Evolutionary conservation across 2,797 vertebrate genomes (phyloP).

Genomic region (Rhabdomys pumilio): DNA sequence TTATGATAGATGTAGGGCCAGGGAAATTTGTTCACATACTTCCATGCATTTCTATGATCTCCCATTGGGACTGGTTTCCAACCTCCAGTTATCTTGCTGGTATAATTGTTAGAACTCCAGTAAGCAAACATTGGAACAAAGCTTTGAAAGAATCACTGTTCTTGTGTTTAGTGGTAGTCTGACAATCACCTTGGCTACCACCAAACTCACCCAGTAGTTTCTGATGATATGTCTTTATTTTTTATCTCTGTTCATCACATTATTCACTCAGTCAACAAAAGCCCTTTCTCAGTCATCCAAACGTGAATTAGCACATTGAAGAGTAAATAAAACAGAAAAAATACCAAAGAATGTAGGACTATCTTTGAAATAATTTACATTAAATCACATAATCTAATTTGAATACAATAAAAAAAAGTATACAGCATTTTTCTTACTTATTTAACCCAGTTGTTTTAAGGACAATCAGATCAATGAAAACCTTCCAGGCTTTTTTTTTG

Average conservation of each 20-base stretch:
- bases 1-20: not conserved
- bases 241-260: constrained; percentile 28
- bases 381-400: not conserved
- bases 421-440: no score
- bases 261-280: not conserved
- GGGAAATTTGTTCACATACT: not conserved
- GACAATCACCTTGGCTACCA: not conserved
- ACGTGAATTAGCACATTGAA: not conserved
- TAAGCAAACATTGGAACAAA: not conserved
- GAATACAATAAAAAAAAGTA: not conserved
- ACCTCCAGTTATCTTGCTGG: not conserved
- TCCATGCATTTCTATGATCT: not conserved
- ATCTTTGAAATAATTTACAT: constrained; percentile 6
- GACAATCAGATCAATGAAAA: not conserved
- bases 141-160: not conserved
- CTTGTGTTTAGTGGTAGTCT: not conserved
- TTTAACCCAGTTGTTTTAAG: not conserved
- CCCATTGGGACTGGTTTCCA: not conserved
- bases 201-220: rapidly evolving
- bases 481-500: not conserved
- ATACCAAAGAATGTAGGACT: not conserved
- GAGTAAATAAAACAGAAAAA: not conserved
- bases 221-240: not conserved
- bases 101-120: not conserved
- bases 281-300: not conserved